Evolutionary conservation across 2,888 invertebrate genomes (phyloP).

Genomic region (Ornithoptera alexandrae): DNA sequence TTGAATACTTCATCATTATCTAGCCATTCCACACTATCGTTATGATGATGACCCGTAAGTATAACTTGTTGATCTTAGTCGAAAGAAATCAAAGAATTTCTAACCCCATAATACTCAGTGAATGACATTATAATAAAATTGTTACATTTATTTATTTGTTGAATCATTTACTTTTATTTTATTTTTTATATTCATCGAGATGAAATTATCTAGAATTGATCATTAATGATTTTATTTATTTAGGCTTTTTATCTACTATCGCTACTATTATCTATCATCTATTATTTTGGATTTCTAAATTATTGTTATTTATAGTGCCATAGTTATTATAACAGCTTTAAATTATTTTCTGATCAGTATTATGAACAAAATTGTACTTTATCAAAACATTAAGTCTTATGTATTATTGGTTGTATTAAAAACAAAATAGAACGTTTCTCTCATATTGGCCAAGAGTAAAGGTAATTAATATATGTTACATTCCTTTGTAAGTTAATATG

Average conservation of each 20-base stretch:
- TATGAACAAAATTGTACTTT: slow-evolving; percentile 21
- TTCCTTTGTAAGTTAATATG: background rate
- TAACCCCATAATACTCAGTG: slow-evolving; percentile 17
- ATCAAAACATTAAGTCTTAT: slow-evolving; percentile 11
- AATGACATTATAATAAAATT: slow-evolving; percentile 17
- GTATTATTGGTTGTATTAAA: slow-evolving; percentile 13
- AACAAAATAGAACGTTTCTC: background rate
- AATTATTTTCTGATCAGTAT: slow-evolving; percentile 18
- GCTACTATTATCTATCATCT: no score
- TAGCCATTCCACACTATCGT: no score
- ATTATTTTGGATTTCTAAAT: no score
- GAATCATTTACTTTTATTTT: background rate
- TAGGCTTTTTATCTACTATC: background rate
- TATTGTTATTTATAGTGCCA: slow-evolving; percentile 3
- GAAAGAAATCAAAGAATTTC: slow-evolving; percentile 10
- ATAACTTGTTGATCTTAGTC: background rate
- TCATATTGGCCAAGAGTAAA: background rate
- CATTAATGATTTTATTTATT: background rate
- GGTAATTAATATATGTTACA: background rate
- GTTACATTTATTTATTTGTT: slow-evolving; percentile 3
- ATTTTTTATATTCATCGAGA: background rate
- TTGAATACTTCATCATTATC: no score
- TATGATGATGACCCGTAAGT: background rate
- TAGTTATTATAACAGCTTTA: slow-evolving; percentile 19
- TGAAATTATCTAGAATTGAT: background rate